Percentiles rank a stretch among this genome's conserved stretches.
phyloP scores from a whole-genome alignment of 2,113 vertebrate genomes.

The Megaceryle maxima region DNA sequence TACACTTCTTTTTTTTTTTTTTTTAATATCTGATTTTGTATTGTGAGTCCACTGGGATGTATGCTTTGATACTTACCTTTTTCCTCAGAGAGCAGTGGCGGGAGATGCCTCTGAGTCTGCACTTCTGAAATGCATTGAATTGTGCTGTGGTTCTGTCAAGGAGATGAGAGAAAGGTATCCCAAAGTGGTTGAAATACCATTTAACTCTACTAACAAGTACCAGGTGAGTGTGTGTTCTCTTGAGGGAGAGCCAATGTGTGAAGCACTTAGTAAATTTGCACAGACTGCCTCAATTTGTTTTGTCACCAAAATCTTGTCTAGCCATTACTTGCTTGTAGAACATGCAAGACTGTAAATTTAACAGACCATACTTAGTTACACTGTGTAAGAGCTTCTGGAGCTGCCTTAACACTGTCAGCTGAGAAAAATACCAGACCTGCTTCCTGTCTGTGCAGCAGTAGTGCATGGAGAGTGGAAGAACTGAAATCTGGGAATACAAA shows the following conservation, averaged over 20 bases:
- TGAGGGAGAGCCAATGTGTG: background rate
- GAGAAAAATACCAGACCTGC: background rate
- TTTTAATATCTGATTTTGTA: background rate
- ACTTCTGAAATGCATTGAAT: conserved; percentile 81
- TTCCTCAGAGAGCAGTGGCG: conserved; percentile 75
- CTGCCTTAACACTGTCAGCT: background rate
- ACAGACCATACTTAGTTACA: background rate
- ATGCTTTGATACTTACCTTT: background rate
- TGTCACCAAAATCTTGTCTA: background rate
- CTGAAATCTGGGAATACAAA: background rate
- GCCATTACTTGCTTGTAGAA: background rate
- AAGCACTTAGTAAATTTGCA: background rate
- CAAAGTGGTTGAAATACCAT: conserved; percentile 83
- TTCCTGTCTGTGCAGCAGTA: background rate
- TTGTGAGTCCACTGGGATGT: background rate
- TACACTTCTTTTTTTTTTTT: background rate
- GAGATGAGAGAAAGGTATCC: conserved; percentile 78
- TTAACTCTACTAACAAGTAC: conserved; percentile 87
- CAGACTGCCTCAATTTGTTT: background rate
- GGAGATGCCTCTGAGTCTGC: conserved; percentile 83
- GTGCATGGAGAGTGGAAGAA: background rate
- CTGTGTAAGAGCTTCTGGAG: background rate
- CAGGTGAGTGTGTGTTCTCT: conserved; percentile 62
- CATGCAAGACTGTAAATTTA: background rate
- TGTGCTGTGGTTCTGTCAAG: conserved; percentile 82